Evolutionary conservation across 2,797 vertebrate species (phyloP).

Genomic region (Pampus argenteus): DNA sequence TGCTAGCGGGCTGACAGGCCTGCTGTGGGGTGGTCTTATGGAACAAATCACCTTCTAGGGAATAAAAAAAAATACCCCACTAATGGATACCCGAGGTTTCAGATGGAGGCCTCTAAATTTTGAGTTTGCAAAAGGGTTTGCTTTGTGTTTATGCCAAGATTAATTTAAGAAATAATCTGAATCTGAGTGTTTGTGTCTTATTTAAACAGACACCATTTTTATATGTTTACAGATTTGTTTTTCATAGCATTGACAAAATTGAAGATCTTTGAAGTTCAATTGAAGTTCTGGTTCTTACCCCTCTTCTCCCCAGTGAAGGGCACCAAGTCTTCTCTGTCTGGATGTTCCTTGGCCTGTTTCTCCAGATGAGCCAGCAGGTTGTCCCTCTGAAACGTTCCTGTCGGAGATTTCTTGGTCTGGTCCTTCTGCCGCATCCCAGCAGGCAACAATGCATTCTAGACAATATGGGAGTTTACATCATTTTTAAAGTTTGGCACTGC

Average conservation of each 20-base stretch:
- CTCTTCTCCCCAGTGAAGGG: slow-evolving; percentile 97
- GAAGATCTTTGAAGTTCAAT: too few species aligned
- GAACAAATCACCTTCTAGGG: background rate
- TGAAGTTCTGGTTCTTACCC: slow-evolving; percentile 85
- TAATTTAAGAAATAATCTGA: background rate
- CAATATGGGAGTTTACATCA: background rate
- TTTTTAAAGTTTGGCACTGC: background rate
- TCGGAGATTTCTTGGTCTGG: slow-evolving; percentile 96
- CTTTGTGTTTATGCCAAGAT: background rate
- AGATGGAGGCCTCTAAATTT: background rate
- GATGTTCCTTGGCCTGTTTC: slow-evolving; percentile 95
- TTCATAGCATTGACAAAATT: too few species aligned
- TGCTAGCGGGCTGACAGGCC: slow-evolving; percentile 3
- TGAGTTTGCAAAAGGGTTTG: too few species aligned
- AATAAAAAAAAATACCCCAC: background rate
- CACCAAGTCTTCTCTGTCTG: slow-evolving; percentile 95
- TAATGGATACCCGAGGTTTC: background rate
- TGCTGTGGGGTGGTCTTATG: background rate
- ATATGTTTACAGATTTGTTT: too few species aligned
- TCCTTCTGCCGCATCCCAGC: slow-evolving; percentile 96
- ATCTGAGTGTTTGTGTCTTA: background rate
- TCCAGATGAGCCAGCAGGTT: slow-evolving; percentile 96
- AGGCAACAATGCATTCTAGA: slow-evolving; percentile 92
- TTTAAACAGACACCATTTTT: background rate
- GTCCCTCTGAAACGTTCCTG: slow-evolving; percentile 93